Conservation (phyloP, 2,113 vertebrate genomes). For the Macquaria australasica region DNA sequence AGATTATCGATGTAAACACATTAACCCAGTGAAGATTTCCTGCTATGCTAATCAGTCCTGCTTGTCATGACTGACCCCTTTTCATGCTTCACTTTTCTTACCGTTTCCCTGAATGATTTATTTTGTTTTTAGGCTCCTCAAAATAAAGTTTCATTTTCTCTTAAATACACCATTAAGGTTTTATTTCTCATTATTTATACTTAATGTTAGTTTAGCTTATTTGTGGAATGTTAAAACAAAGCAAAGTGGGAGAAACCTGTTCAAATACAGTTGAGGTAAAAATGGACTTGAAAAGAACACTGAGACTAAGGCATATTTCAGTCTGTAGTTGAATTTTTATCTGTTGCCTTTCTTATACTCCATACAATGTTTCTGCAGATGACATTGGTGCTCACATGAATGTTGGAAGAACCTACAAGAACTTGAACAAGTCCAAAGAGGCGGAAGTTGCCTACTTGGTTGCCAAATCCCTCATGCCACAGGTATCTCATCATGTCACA, state of each 20-base stretch:
- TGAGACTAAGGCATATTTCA: neutral
- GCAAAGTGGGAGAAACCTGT: neutral
- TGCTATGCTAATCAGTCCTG: slow-evolving; percentile 46
- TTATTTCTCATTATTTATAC: neutral
- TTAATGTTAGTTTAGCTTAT: neutral
- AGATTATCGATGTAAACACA: slow-evolving; percentile 64
- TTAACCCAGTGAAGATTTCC: slow-evolving; percentile 63
- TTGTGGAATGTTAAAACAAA: neutral
- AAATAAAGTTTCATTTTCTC: neutral
- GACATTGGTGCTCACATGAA: slow-evolving; percentile 99
- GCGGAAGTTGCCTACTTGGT: slow-evolving; percentile 96
- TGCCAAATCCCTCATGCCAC: slow-evolving; percentile 98
- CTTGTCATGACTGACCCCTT: slow-evolving; percentile 29
- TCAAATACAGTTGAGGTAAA: neutral
- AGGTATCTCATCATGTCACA: slow-evolving; percentile 83
- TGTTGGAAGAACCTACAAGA: slow-evolving; percentile 98
- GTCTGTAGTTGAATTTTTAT: neutral
- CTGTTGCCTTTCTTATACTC: neutral
- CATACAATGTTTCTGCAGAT: slow-evolving; percentile 80
- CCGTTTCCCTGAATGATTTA: slow-evolving; percentile 3
- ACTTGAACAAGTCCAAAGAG: slow-evolving; percentile 95
- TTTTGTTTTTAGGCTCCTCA: neutral
- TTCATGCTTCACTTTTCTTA: neutral
- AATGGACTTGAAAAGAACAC: neutral
- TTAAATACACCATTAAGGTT: neutral